A percentile compares a stretch with the other conserved stretches of the same genome.
Evolutionary conservation across 2,113 vertebrate species (phyloP).

Genomic region (Syngnathus scovelli): DNA sequence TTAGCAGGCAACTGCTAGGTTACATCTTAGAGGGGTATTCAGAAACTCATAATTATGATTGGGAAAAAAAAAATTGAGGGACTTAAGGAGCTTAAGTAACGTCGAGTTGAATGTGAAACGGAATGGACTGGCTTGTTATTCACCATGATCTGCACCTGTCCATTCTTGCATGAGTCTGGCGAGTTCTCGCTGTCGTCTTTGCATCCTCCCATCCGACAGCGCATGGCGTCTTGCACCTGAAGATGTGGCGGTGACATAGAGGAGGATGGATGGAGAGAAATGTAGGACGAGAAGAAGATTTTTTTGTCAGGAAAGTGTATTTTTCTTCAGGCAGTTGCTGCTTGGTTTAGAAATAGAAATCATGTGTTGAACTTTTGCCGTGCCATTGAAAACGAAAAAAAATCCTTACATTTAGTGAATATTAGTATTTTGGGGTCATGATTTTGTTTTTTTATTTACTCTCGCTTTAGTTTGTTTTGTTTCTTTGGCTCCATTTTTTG

Average conservation of each 20-base stretch:
- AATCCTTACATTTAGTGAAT: no score
- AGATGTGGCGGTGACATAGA: background rate
- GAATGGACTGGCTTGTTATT: slow-evolving; percentile 77
- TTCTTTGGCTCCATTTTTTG: no score
- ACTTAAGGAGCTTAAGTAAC: no score
- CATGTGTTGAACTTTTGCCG: no score
- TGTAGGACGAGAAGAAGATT: background rate
- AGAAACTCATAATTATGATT: slow-evolving; percentile 41
- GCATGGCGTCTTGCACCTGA: slow-evolving; percentile 95
- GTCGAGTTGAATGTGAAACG: slow-evolving; percentile 5
- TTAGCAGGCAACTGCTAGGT: slow-evolving; percentile 21
- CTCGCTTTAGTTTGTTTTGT: no score
- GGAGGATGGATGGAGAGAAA: slow-evolving; percentile 8
- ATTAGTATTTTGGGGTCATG: no score
- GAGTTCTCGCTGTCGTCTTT: slow-evolving; percentile 97
- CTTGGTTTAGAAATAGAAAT: no score
- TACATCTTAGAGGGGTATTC: slow-evolving; percentile 45
- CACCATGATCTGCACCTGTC: slow-evolving; percentile 99
- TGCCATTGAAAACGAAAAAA: no score
- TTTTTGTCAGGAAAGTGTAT: no score
- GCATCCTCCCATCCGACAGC: slow-evolving; percentile 92
- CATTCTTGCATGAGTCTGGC: slow-evolving; percentile 96
- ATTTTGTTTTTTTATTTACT: no score
- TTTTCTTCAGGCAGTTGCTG: no score
- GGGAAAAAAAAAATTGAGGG: slow-evolving; percentile 20